These are phyloP conservation scores for Aproaerema taeniolella DNA, from an alignment of 2,888 invertebrate genomes.

Conservation along the genomic window DNA sequence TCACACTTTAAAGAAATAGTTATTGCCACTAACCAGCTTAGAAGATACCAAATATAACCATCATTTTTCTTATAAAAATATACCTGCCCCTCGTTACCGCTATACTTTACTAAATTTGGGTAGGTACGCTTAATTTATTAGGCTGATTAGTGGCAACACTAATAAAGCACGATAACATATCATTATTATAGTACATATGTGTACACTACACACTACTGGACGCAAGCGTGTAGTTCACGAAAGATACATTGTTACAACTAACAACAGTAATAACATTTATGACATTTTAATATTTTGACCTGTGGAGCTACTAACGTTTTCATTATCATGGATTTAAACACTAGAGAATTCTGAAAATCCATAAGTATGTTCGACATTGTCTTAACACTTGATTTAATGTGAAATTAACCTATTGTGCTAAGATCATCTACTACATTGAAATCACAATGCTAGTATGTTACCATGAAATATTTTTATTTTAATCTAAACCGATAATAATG, in stretches of 20 bases:
- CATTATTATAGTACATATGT: conserved; percentile 20
- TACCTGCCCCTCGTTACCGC: conserved; percentile 1
- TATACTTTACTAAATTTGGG: not conserved
- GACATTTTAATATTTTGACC: conserved; percentile 18
- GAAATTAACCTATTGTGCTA: no score
- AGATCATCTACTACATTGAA: no score
- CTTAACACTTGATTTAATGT: no score
- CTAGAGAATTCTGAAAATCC: no score
- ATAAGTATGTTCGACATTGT: no score
- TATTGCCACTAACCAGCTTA: conserved; percentile 8
- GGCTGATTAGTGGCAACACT: conserved; percentile 28
- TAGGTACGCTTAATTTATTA: conserved; percentile 4
- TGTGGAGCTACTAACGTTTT: conserved; percentile 1
- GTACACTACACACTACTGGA: conserved; percentile 39
- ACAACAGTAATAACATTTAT: conserved; percentile 43
- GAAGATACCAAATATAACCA: no score
- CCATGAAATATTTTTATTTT: no score
- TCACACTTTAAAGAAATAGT: not conserved
- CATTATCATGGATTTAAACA: no score
- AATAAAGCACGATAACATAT: conserved; percentile 13
- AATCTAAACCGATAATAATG: no score
- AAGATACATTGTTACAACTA: conserved; percentile 34
- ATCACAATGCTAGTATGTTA: no score
- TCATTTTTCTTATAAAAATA: conserved; percentile 5
- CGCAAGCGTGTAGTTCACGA: conserved; percentile 50